A percentile compares a stretch with the other conserved stretches of the same genome.
These are phyloP conservation scores for Bombus waltoni DNA, from an alignment of 1,140 invertebrate genomes.

Conservation along the genomic window DNA sequence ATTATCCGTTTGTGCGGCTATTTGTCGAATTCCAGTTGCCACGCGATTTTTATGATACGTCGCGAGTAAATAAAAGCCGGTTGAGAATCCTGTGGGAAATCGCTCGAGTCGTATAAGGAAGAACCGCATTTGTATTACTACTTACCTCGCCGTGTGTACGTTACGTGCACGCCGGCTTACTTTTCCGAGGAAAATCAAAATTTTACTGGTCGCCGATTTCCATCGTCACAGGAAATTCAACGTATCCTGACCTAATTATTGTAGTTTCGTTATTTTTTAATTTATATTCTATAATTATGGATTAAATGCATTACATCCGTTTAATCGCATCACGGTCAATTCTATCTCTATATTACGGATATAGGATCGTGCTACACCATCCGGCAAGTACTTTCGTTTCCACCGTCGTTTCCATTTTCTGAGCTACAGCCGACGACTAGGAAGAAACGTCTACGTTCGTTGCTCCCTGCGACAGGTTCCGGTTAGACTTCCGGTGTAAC, in stretches of 20 bases:
- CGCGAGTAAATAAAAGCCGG: constrained; percentile 19
- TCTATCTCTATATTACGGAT: no score
- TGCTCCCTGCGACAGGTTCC: neutral
- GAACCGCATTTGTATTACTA: neutral
- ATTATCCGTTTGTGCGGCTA: neutral
- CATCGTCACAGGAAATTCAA: neutral
- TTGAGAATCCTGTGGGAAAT: constrained; percentile 41
- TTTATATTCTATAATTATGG: no score
- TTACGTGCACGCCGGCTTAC: neutral
- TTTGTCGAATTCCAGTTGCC: constrained; percentile 10
- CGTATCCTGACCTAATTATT: no score
- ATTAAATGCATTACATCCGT: neutral
- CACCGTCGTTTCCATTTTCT: no score
- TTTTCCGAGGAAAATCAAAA: constrained; percentile 9
- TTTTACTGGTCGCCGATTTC: neutral
- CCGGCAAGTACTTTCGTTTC: no score
- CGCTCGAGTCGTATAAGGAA: constrained; percentile 23
- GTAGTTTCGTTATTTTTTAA: neutral
- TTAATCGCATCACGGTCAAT: no score
- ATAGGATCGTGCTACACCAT: no score
- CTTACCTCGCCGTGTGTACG: neutral
- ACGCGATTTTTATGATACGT: constrained; percentile 1
- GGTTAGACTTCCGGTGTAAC: no score
- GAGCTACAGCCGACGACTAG: neutral
- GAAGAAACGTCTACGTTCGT: neutral